Evolutionary conservation across 1,140 invertebrate genomes (phyloP).

Genomic region (Dendrolimus kikuchii): DNA sequence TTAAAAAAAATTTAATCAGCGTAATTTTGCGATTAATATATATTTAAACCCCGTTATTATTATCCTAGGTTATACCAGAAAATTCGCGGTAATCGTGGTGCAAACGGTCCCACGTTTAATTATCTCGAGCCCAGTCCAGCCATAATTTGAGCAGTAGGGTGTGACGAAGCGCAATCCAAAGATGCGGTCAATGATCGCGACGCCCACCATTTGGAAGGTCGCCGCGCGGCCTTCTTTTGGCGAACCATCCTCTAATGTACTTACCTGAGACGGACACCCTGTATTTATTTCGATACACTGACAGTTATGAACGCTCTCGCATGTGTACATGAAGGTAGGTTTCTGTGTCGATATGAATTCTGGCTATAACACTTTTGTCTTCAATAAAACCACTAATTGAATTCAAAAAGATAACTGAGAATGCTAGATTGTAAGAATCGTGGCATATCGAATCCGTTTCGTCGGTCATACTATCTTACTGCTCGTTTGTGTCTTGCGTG

Average conservation of each 20-base stretch:
- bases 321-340: conserved; percentile 60
- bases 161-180: conserved; percentile 18
- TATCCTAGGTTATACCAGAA: background rate
- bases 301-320: conserved; percentile 62
- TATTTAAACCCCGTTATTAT: no score
- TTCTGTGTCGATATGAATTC: conserved; percentile 56
- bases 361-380: conserved; percentile 33
- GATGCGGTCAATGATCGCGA: conserved; percentile 53
- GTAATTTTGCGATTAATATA: no score
- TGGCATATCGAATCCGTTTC: conserved; percentile 34
- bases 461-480: conserved; percentile 18
- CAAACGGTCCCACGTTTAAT: conserved; percentile 7
- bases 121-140: conserved; percentile 10
- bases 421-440: conserved; percentile 22
- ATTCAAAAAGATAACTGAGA: conserved; percentile 20
- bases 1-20: no score
- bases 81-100: conserved; percentile 15
- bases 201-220: conserved; percentile 60
- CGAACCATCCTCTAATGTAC: conserved; percentile 38
- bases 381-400: conserved; percentile 53
- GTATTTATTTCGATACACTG: conserved; percentile 53
- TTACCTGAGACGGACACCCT: conserved; percentile 39
- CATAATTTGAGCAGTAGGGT: conserved; percentile 16
- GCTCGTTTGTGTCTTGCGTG: conserved; percentile 27
- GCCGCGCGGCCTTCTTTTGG: conserved; percentile 61